These are phyloP conservation scores for Pristis pectinata DNA, from an alignment of 2,797 vertebrate species.

Conservation along the genomic window DNA sequence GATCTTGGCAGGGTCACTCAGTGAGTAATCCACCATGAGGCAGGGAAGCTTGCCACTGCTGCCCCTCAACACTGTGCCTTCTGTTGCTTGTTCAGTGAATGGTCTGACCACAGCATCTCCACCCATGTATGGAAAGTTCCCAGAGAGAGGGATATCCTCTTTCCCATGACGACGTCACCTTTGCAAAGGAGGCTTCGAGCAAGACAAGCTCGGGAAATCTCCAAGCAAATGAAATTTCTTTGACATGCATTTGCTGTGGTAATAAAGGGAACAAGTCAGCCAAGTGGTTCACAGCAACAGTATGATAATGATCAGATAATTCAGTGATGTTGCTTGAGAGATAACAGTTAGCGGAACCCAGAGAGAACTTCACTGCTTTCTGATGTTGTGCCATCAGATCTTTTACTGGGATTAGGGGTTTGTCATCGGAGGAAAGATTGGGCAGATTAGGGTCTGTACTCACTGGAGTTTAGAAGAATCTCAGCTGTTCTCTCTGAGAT, in stretches of 20 bases:
- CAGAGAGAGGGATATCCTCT: background rate
- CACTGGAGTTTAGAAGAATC: too few relatives aligned
- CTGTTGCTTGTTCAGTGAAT: background rate
- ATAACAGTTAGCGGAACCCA: background rate
- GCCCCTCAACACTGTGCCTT: background rate
- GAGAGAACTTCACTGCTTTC: background rate
- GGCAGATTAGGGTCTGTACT: too few relatives aligned
- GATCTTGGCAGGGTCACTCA: background rate
- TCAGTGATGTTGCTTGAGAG: background rate
- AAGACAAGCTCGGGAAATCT: background rate
- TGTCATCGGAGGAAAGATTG: too few relatives aligned
- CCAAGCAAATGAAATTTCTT: background rate
- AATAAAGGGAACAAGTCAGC: background rate
- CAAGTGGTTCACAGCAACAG: background rate
- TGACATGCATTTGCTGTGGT: background rate
- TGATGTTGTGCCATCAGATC: background rate
- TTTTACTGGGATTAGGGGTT: background rate
- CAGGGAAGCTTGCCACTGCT: background rate
- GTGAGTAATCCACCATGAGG: background rate
- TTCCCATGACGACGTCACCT: background rate
- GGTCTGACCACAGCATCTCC: background rate
- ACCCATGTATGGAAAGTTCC: background rate
- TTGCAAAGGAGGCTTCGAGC: background rate
- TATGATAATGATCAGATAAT: background rate
- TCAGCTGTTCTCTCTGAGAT: too few relatives aligned